Conservation (phyloP, 2,888 invertebrate genomes). For the Drosophila mimica region DNA sequence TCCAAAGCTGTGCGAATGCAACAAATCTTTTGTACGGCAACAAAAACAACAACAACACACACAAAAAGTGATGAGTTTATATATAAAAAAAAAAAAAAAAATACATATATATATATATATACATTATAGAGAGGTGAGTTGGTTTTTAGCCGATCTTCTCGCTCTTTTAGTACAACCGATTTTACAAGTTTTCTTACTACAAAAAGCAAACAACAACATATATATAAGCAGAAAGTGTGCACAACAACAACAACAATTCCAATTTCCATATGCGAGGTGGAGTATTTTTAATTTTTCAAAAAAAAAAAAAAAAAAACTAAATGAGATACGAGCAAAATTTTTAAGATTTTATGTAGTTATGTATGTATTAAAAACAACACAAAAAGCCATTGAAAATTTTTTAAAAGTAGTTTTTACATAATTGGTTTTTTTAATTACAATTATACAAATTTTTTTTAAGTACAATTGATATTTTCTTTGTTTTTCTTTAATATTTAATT, state of each 20-base stretch:
- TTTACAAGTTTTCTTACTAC: slow-evolving; percentile 42
- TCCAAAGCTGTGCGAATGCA: slow-evolving; percentile 47
- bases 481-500: slow-evolving; percentile 3
- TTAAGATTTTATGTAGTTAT: slow-evolving; percentile 53
- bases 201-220: slow-evolving; percentile 13
- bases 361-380: slow-evolving; percentile 38
- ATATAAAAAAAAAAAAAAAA: neutral
- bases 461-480: slow-evolving; percentile 30
- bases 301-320: slow-evolving; percentile 20
- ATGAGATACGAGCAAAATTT: slow-evolving; percentile 48
- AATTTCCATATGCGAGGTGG: slow-evolving; percentile 39
- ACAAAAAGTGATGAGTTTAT: slow-evolving; percentile 33
- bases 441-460: slow-evolving; percentile 47
- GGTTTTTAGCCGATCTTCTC: slow-evolving; percentile 27
- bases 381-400: slow-evolving; percentile 58
- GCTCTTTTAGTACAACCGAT: slow-evolving; percentile 60
- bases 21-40: slow-evolving; percentile 27
- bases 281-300: slow-evolving; percentile 34
- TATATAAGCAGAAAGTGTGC: slow-evolving; percentile 27
- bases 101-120: slow-evolving; percentile 49
- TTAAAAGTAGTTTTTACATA: slow-evolving; percentile 39
- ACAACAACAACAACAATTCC: slow-evolving; percentile 3
- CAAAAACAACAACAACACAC: slow-evolving; percentile 11
- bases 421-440: slow-evolving; percentile 43
- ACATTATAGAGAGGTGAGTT: slow-evolving; percentile 43